Evolutionary conservation across 2,113 vertebrate genomes (phyloP).

Genomic region (Solea senegalensis): DNA sequence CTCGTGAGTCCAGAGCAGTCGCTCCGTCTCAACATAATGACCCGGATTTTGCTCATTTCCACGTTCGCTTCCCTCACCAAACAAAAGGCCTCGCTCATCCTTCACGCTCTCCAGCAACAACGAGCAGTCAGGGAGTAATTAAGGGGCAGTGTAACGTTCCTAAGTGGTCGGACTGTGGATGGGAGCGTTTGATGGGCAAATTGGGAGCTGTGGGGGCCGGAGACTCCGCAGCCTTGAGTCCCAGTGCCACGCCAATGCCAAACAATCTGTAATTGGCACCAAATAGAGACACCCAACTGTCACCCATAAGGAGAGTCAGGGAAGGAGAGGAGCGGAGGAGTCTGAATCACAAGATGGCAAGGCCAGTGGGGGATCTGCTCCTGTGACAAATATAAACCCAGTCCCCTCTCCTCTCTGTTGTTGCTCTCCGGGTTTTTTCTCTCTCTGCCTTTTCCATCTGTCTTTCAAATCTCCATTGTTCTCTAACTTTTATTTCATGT

Average conservation of each 20-base stretch:
- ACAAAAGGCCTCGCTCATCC: constrained; percentile 28
- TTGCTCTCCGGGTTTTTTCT: constrained; percentile 7
- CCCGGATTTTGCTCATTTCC: constrained; percentile 20
- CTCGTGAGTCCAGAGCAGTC: not conserved
- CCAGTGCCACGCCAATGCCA: constrained; percentile 52
- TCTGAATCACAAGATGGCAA: constrained; percentile 51
- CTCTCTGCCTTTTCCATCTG: constrained; percentile 24
- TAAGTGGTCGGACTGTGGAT: constrained; percentile 48
- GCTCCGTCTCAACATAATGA: not conserved
- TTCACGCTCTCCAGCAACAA: constrained; percentile 24
- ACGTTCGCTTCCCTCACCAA: constrained; percentile 22
- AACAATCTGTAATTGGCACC: constrained; percentile 76
- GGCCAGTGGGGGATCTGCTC: constrained; percentile 36
- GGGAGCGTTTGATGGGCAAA: constrained; percentile 69
- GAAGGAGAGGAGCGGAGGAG: constrained; percentile 52
- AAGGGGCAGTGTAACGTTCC: constrained; percentile 49
- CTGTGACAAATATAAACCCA: constrained; percentile 31
- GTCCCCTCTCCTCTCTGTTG: constrained; percentile 16
- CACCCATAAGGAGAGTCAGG: constrained; percentile 54
- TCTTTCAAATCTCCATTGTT: constrained; percentile 4
- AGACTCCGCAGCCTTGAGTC: constrained; percentile 62
- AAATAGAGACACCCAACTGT: constrained; percentile 67
- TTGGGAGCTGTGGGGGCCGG: constrained; percentile 61
- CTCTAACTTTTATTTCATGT: not conserved
- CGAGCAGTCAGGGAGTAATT: constrained; percentile 43